Percentiles rank a stretch among this genome's conserved stretches.
Conservation (phyloP, 2,797 vertebrate species). For the Emys orbicularis region DNA sequence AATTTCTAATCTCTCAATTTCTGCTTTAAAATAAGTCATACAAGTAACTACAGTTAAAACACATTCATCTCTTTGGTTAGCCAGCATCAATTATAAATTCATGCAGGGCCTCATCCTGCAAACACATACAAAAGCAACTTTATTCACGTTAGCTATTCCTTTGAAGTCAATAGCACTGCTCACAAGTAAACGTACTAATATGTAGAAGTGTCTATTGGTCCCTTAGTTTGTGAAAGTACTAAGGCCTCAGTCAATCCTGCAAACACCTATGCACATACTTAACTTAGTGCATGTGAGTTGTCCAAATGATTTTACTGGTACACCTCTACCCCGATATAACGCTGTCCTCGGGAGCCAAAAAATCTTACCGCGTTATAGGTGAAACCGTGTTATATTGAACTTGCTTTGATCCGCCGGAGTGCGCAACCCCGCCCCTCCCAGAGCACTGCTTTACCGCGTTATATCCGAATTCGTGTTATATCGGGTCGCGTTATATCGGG, state of each 20-base stretch:
- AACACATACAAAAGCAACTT: rapidly evolving
- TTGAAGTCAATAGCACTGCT: not conserved
- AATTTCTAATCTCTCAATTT: conserved; percentile 63
- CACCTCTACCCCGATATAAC: not conserved
- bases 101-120: not conserved
- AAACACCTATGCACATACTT: not conserved
- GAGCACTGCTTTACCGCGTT: too few species aligned
- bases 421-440: too few species aligned
- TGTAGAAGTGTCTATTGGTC: not conserved
- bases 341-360: too few species aligned
- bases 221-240: not conserved
- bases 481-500: too few species aligned
- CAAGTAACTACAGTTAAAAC: conserved; percentile 42
- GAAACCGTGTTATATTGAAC: too few species aligned
- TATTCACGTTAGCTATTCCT: not conserved
- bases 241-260: not conserved
- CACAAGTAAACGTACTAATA: not conserved
- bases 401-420: too few species aligned
- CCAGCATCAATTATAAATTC: conserved; percentile 66
- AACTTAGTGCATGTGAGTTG: not conserved
- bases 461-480: too few species aligned
- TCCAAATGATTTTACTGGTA: not conserved
- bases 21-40: conserved; percentile 50
- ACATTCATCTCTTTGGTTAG: conserved; percentile 62
- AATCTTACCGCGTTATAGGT: too few species aligned